A percentile compares a stretch with the other conserved stretches of the same genome.
Conservation (phyloP, 1,140 invertebrate genomes). For the Ceratosolen solmsi region DNA sequence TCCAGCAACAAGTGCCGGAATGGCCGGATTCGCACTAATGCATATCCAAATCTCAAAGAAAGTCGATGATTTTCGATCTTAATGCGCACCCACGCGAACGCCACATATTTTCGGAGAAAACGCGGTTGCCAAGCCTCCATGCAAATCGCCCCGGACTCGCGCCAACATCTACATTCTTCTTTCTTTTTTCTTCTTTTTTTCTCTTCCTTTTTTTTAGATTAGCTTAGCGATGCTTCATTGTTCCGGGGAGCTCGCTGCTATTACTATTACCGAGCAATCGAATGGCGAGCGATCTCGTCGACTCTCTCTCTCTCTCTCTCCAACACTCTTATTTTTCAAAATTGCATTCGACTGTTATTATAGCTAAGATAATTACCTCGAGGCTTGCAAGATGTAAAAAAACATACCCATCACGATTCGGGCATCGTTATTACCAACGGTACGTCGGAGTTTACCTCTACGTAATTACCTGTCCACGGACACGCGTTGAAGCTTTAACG, state of each 20-base stretch:
- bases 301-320: too few species aligned
- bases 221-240: too few species aligned
- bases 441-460: too few species aligned
- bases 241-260: neutral
- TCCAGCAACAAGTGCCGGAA: neutral
- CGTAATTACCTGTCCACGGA: too few species aligned
- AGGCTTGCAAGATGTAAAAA: too few species aligned
- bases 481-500: too few species aligned
- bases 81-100: neutral
- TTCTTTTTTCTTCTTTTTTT: neutral
- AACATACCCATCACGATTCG: too few species aligned
- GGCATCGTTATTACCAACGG: too few species aligned
- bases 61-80: constrained; percentile 10
- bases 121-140: neutral
- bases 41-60: neutral
- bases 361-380: too few species aligned
- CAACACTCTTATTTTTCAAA: too few species aligned
- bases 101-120: constrained; percentile 16
- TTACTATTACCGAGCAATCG: neutral
- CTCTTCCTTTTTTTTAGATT: neutral
- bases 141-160: constrained; percentile 8
- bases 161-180: neutral
- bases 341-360: too few species aligned
- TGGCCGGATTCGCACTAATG: neutral
- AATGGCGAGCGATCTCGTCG: too few species aligned